phyloP scores from a whole-genome alignment of 2,113 vertebrate genomes.

The Hucho hucho region DNA sequence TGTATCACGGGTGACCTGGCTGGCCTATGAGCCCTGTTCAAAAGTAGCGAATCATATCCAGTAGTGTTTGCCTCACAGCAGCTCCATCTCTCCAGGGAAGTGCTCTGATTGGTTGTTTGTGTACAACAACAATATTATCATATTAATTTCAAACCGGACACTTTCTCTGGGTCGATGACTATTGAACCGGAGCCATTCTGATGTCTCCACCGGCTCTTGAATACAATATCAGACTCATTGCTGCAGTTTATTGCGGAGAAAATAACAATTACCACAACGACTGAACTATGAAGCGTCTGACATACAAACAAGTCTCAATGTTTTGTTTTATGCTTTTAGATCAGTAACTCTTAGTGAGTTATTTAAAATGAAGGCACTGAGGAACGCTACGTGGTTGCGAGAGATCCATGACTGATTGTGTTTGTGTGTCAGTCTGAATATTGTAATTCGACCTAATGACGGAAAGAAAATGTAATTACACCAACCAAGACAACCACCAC shows the following conservation, averaged over 20 bases:
- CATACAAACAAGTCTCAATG: conserved; percentile 46
- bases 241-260: conserved; percentile 38
- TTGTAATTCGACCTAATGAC: conserved; percentile 63
- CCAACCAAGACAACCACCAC: conserved; percentile 44
- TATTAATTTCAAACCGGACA: conserved; percentile 73
- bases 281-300: conserved; percentile 34
- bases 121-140: conserved; percentile 63
- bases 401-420: conserved; percentile 54
- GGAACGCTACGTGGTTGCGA: conserved; percentile 39
- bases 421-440: conserved; percentile 59
- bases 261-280: background rate
- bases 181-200: conserved; percentile 59
- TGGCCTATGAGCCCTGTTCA: no score
- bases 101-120: conserved; percentile 58
- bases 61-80: conserved; percentile 10
- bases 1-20: no score
- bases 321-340: conserved; percentile 43
- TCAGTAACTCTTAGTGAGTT: conserved; percentile 44
- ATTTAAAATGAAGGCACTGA: conserved; percentile 50
- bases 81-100: conserved; percentile 38
- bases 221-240: conserved; percentile 50
- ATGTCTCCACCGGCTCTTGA: conserved; percentile 47
- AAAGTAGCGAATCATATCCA: no score
- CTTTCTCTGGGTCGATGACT: conserved; percentile 56
- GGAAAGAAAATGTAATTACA: conserved; percentile 71